Evolutionary conservation across 2,797 vertebrate species (phyloP), one percentile per base, ranked within the genome.

Genomic region (Acanthopagrus latus): DNA sequence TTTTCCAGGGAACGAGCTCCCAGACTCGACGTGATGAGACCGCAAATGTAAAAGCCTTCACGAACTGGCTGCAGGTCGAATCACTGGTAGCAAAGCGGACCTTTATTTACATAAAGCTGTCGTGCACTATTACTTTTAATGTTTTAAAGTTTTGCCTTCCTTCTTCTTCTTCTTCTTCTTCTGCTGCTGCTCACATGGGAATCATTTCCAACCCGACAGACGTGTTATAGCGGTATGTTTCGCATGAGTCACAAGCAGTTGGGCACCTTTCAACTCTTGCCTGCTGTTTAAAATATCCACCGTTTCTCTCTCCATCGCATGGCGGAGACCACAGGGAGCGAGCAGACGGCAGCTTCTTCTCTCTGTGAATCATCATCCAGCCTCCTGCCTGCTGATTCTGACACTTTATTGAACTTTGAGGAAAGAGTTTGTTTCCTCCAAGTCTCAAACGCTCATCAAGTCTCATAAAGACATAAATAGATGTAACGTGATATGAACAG

Each of bases 321-420:
- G 84, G 85, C 73, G 13, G 83, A 76, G 84, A 71, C 38, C 51
- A 58, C 77, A 57, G 72, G 76, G 68, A 56, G 56, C 43, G 65
- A 80, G 75, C 80, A 85, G 85, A 58, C 74, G 81, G 82, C 67
- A 7, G 62, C 71, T 16, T 17, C 43, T 20, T 77, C 75, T 83
- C 44, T 74, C 69, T 72, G 74, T 91, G 86, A 91, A 48, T 91
- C 91, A 91, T 88, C 79, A 7, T 76, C 85, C 68, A 76, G 85
- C 86, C 33, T 76, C 67, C 87, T 81, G 86, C 81, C 82, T 86
- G 88, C 75, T 52, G 23, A 62, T 51, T 57, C 71, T 81, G 84
- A 92, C 76, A 80, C 68, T 47, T 71, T 2, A 25, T 54, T 74
- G 65, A 87, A 84, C 72, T 80, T 68, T 57, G 57, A 59, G 27